Conservation (phyloP, 2,113 vertebrate genomes). For the Bothrops jararaca region DNA sequence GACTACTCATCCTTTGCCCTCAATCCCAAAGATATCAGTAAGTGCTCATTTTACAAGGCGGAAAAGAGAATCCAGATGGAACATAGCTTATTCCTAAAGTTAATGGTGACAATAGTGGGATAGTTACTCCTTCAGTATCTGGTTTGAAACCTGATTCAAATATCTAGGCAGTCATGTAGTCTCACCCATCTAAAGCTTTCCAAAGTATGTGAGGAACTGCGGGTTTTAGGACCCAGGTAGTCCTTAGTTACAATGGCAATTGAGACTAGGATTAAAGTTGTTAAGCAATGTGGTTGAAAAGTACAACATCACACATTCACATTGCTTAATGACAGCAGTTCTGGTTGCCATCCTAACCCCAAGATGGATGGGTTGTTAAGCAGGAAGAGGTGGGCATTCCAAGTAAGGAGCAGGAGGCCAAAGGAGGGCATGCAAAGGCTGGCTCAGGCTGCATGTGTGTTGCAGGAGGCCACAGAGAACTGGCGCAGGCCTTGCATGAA, state of each 20-base stretch:
- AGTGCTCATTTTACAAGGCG: conserved; percentile 35
- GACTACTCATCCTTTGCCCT: conserved; percentile 61
- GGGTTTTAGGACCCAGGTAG: background rate
- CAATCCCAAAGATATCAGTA: conserved; percentile 83
- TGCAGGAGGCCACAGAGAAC: background rate
- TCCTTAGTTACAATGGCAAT: background rate
- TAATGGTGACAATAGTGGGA: no score
- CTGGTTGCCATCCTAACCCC: background rate
- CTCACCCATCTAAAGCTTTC: no score
- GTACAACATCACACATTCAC: background rate
- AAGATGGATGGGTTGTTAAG: background rate
- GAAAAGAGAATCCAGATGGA: background rate
- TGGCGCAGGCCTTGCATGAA: background rate
- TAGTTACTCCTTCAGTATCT: background rate
- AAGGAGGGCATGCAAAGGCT: background rate
- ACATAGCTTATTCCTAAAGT: fast-evolving
- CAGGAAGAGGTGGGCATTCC: background rate
- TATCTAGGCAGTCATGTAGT: no score
- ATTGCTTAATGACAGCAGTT: background rate
- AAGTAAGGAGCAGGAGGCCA: background rate
- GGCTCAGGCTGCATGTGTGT: background rate
- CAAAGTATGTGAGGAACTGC: background rate
- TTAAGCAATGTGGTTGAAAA: background rate
- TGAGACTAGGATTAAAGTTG: background rate
- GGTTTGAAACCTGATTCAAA: background rate